Conservation (phyloP, 1,140 invertebrate genomes). For the Tetraneura akinire region DNA sequence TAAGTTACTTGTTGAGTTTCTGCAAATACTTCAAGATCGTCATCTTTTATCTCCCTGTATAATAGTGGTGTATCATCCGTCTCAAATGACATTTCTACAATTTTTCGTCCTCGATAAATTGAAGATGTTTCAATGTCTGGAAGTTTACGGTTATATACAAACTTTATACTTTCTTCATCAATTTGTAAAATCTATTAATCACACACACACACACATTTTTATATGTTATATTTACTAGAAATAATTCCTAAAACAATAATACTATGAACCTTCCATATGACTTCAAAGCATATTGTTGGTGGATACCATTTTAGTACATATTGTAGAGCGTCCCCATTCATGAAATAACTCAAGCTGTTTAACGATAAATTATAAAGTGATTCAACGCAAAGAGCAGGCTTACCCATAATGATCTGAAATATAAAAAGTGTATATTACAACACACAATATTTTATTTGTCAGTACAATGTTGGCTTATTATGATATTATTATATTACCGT, state of each 20-base stretch:
- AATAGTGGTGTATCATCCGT: background rate
- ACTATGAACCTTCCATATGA: constrained; percentile 26
- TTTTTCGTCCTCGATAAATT: background rate
- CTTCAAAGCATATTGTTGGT: background rate
- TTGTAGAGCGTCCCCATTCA: background rate
- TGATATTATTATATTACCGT: background rate
- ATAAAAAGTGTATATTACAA: background rate
- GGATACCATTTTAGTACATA: constrained; percentile 8
- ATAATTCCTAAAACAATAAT: background rate
- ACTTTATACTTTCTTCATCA: background rate
- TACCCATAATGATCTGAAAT: constrained; percentile 4
- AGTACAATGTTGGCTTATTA: background rate
- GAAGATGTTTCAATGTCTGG: background rate
- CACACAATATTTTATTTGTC: background rate
- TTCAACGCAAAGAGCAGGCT: background rate
- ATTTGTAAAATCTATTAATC: constrained; percentile 1
- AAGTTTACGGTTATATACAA: background rate
- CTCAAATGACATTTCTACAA: background rate
- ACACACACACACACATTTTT: no score
- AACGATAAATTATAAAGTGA: constrained; percentile 23
- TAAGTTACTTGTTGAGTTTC: constrained; percentile 12
- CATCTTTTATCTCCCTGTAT: background rate
- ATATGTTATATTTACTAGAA: background rate
- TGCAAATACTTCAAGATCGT: background rate
- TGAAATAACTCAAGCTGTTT: background rate